Percentiles rank a stretch among this genome's conserved stretches.
phyloP scores from a whole-genome alignment of 1,140 invertebrate genomes.

The Dreissena polymorpha region DNA sequence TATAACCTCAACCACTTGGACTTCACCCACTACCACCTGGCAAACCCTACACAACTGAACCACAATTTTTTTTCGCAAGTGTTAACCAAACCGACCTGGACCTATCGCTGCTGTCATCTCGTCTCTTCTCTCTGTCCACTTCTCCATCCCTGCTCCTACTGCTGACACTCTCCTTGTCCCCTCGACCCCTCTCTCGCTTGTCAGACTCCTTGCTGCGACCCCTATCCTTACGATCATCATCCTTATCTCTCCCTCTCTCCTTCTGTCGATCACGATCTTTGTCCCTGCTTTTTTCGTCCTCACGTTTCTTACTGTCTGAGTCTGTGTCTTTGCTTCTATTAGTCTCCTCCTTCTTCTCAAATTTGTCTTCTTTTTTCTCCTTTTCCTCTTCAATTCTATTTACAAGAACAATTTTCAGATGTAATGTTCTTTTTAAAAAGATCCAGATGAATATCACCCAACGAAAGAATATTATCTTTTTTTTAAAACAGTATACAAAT shows the following conservation, averaged over 20 bases:
- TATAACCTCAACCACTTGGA: too few relatives aligned
- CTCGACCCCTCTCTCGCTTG: too few relatives aligned
- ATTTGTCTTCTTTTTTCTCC: constrained; percentile 27
- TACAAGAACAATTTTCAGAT: too few relatives aligned
- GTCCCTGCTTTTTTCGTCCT: constrained; percentile 34
- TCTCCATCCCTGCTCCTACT: neutral
- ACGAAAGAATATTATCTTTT: too few relatives aligned
- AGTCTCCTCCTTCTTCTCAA: constrained; percentile 15
- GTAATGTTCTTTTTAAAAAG: too few relatives aligned
- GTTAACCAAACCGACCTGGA: neutral
- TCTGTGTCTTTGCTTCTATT: constrained; percentile 31
- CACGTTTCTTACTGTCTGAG: constrained; percentile 7
- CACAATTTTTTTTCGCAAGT: too few relatives aligned
- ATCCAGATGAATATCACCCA: too few relatives aligned
- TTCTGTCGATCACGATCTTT: constrained; percentile 37
- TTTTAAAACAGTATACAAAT: too few relatives aligned
- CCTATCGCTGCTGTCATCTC: neutral
- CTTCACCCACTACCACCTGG: too few relatives aligned
- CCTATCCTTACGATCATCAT: constrained; percentile 40
- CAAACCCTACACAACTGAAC: too few relatives aligned
- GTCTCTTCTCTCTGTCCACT: neutral
- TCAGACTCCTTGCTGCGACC: constrained; percentile 33
- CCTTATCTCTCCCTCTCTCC: constrained; percentile 19
- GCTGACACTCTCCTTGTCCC: neutral
- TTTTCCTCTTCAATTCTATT: neutral